Conservation (phyloP, 2,113 vertebrate genomes). For the Conger conger region DNA sequence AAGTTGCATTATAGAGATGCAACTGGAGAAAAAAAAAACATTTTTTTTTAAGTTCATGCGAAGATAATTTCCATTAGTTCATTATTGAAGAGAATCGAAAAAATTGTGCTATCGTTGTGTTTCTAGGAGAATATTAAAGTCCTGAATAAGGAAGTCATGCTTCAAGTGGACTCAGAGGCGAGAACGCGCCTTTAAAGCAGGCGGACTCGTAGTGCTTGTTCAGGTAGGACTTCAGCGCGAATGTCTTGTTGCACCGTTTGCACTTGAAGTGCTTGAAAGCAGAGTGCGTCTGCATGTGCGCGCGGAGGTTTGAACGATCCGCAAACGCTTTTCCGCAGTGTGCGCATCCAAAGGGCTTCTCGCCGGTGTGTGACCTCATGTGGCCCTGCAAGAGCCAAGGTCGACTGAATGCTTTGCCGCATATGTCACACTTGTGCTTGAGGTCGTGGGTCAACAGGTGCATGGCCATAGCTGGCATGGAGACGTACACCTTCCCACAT, state of each 20-base stretch:
- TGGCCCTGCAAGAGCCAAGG: constrained; percentile 93
- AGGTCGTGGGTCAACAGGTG: constrained; percentile 93
- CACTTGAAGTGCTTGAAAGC: constrained; percentile 95
- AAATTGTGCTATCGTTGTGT: constrained; percentile 73
- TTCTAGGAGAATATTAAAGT: constrained; percentile 44
- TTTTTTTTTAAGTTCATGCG: constrained; percentile 67
- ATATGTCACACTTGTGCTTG: constrained; percentile 92
- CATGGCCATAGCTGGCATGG: constrained; percentile 96
- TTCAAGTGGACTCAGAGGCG: constrained; percentile 67
- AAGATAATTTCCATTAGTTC: constrained; percentile 69
- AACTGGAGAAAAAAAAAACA: constrained; percentile 47
- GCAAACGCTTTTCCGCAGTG: constrained; percentile 93
- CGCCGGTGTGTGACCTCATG: constrained; percentile 91
- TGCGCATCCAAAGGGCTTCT: constrained; percentile 91
- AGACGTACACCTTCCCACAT: constrained; percentile 91
- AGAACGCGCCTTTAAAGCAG: constrained; percentile 85
- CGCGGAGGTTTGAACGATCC: constrained; percentile 90
- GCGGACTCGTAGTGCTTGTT: constrained; percentile 96
- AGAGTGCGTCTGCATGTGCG: constrained; percentile 95
- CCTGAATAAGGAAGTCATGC: constrained; percentile 59
- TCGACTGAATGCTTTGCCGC: constrained; percentile 88
- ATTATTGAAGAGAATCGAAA: constrained; percentile 62
- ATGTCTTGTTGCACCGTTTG: constrained; percentile 92
- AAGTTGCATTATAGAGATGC: constrained; percentile 58
- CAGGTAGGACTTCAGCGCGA: constrained; percentile 91